These are phyloP conservation scores for Bombus breviceps DNA, from an alignment of 1,140 invertebrate genomes.

Conservation along the genomic window DNA sequence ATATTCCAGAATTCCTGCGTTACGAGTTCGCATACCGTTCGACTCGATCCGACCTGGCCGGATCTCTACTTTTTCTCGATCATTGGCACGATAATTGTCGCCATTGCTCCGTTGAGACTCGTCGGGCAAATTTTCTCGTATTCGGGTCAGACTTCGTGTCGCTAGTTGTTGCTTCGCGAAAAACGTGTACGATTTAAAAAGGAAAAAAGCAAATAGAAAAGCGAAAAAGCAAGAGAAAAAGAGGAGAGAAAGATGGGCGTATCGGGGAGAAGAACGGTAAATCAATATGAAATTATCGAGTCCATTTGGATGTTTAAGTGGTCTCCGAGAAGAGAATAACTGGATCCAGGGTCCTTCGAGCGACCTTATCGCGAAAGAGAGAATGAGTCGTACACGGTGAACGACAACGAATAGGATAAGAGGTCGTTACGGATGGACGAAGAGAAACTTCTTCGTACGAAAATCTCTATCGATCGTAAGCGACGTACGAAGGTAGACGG, in stretches of 20 bases:
- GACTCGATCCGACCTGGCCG: background rate
- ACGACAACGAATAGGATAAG: background rate
- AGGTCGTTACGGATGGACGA: background rate
- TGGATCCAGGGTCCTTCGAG: slow-evolving; percentile 41
- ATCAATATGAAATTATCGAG: slow-evolving; percentile 69
- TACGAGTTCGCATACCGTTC: slow-evolving; percentile 23
- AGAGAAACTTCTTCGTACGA: background rate
- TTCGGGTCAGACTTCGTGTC: background rate
- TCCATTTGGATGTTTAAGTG: slow-evolving; percentile 66
- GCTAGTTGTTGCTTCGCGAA: background rate
- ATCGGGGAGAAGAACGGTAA: slow-evolving; percentile 46
- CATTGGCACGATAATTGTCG: slow-evolving; percentile 50
- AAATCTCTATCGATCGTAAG: background rate
- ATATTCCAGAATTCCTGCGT: slow-evolving; percentile 60
- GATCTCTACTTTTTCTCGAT: slow-evolving; percentile 32
- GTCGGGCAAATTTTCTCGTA: slow-evolving; percentile 24
- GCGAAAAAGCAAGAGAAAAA: background rate
- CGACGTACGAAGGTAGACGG: background rate
- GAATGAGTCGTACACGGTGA: slow-evolving; percentile 44
- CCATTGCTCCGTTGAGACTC: background rate
- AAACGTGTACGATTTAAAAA: background rate
- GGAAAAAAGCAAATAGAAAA: background rate
- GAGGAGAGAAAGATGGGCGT: background rate
- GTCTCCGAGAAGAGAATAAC: slow-evolving; percentile 37
- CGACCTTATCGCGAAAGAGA: slow-evolving; percentile 56